These are phyloP conservation scores for Pinctada fucata DNA, from an alignment of 2,888 invertebrate genomes.

Conservation along the genomic window DNA sequence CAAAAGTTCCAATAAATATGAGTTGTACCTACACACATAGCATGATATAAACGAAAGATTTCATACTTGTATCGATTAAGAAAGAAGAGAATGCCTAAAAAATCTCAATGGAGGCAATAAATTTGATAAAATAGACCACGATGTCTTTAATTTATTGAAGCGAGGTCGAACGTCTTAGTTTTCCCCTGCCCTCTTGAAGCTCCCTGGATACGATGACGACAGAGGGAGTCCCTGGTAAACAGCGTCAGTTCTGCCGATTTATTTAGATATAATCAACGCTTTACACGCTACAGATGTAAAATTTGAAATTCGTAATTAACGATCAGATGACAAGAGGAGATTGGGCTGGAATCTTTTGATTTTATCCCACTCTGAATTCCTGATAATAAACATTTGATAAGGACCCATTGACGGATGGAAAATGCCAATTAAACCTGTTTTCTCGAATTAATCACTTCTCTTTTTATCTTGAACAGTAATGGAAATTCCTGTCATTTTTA, in stretches of 20 bases:
- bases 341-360: constrained; percentile 14
- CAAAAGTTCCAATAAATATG: no score
- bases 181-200: no score
- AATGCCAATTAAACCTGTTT: constrained; percentile 32
- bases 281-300: constrained; percentile 26
- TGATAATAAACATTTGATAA: constrained; percentile 24
- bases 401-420: constrained; percentile 25
- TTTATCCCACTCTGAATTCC: constrained; percentile 7
- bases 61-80: no score
- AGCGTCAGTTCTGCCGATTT: not conserved
- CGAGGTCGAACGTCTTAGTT: no score
- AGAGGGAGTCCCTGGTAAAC: no score
- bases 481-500: constrained; percentile 3
- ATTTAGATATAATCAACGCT: constrained; percentile 3
- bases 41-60: no score
- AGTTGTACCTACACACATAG: no score
- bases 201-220: no score
- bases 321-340: not conserved
- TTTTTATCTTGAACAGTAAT: constrained; percentile 2
- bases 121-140: no score
- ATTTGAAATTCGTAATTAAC: constrained; percentile 29
- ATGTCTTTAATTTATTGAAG: no score
- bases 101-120: no score
- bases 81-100: no score
- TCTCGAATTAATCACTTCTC: constrained; percentile 24